A percentile compares a stretch with the other conserved stretches of the same genome.
Conservation (phyloP, 2,113 vertebrate species). For the Phalacrocorax brasilianus region DNA sequence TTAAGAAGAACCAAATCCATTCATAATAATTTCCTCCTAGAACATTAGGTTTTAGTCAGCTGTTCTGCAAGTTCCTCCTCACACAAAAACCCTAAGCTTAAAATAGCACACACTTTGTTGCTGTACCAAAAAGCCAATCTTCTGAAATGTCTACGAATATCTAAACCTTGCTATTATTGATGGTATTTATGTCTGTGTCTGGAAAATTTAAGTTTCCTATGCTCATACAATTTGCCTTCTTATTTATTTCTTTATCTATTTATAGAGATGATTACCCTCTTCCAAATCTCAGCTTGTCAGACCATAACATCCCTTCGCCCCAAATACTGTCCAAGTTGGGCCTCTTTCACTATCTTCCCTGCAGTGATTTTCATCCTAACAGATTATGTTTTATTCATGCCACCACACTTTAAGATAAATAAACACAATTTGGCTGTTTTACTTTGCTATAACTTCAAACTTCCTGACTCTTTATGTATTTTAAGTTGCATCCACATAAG, state of each 20-base stretch:
- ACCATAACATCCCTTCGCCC: neutral
- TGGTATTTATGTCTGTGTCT: slow-evolving; percentile 34
- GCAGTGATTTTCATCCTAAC: neutral
- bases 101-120: neutral
- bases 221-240: neutral
- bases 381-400: slow-evolving; percentile 34
- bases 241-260: slow-evolving; percentile 50
- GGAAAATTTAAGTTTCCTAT: neutral
- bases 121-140: neutral
- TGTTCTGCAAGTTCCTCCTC: neutral
- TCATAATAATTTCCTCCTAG: neutral
- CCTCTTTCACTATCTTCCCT: neutral
- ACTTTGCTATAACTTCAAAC: neutral
- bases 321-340: neutral
- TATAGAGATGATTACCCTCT: slow-evolving; percentile 30
- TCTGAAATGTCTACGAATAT: slow-evolving; percentile 30
- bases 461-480: slow-evolving; percentile 28
- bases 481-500: neutral
- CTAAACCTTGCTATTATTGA: slow-evolving; percentile 29
- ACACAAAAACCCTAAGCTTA: neutral
- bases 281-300: slow-evolving; percentile 21
- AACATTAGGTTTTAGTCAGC: neutral
- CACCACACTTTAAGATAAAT: slow-evolving; percentile 25
- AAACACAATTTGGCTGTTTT: slow-evolving; percentile 20
- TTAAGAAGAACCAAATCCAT: neutral